Conservation (phyloP, 2,113 vertebrate genomes). For the Stegastes partitus region DNA sequence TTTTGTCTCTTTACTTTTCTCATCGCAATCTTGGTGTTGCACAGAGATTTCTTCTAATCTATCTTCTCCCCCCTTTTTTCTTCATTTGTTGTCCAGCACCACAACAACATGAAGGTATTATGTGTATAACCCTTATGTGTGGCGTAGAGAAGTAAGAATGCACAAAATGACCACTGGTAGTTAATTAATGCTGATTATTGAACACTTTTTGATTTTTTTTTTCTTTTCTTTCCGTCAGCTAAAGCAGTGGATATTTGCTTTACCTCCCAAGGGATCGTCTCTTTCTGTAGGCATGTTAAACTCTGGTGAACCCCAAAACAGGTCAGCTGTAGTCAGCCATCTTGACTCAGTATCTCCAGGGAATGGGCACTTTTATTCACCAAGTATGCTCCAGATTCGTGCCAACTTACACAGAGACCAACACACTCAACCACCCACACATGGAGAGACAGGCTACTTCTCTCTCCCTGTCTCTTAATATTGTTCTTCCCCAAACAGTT, state of each 20-base stretch:
- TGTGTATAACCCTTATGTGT: too few species aligned
- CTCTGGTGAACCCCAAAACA: constrained; percentile 35
- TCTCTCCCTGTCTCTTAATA: not conserved
- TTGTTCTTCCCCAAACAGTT: not conserved
- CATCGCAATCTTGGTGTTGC: too few species aligned
- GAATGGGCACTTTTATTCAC: constrained; percentile 19
- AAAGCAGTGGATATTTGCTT: constrained; percentile 20
- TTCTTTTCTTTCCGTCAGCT: not conserved
- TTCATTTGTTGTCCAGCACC: too few species aligned
- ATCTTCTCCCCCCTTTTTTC: too few species aligned
- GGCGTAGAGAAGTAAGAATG: not conserved
- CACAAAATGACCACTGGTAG: not conserved
- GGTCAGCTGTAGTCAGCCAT: constrained; percentile 33
- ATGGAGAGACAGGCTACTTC: not conserved
- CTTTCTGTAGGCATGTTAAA: constrained; percentile 1
- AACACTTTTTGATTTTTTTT: not conserved
- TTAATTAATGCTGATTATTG: constrained; percentile 12
- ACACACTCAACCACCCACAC: not conserved
- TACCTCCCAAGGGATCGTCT: constrained; percentile 2
- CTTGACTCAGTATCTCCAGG: constrained; percentile 43
- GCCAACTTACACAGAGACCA: not conserved
- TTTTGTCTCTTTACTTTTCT: too few species aligned
- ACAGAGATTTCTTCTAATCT: too few species aligned
- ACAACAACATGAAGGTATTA: not conserved
- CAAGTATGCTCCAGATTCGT: constrained; percentile 22